Base-by-base conservation (phyloP, 2,113 vertebrate species). In the Epinephelus fuscoguttatus region DNA sequence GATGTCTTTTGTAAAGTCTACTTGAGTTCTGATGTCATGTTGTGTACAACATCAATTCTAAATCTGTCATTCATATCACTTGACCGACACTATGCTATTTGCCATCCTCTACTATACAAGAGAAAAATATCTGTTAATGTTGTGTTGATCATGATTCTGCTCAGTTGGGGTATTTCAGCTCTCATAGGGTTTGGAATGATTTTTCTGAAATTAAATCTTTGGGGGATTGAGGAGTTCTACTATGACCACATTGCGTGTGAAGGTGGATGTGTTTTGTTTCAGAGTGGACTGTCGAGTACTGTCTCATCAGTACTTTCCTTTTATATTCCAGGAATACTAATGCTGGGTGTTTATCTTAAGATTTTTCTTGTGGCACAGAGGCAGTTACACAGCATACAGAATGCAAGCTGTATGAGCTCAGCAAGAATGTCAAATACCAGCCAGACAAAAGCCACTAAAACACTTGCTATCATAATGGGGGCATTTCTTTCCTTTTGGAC, bases 401-500 rank as follows among this genome's bases (percentile, higher is more conserved):
- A 50, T 0, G 1, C 52, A 52, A 37, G 25, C 21, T 23, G 25
- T 70, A 9, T 21, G 30, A 40, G 4, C 1, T 27, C 59, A 57
- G 10, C 14, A 42, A 57, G 8, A 60, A 9, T 50, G 13, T 63
- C 59, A 33, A 62, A 10, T 10, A 23, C 2, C 2, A 70, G 47
- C 12, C 72, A 63, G 72, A 76, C 47, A 6, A 82, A 82, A 63
- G 72, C 80, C 71, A 82, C 72, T 14, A 76, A 70, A 76, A 82
- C 80, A 13, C 80, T 82, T 17, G 66, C 80, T 4, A 70, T 76
- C 14, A 75, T 82, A 12, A 82, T 82, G 72, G 80, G 80, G 14
- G 57, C 57, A 0, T 82, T 82, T 57, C 72, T 82, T 13, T 82
- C 72, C 21, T 82, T 82, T 37, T 82, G 80, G 80, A 82, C 80